phyloP scores from a whole-genome alignment of 2,888 invertebrate genomes.

The Callyntrura sp. region DNA sequence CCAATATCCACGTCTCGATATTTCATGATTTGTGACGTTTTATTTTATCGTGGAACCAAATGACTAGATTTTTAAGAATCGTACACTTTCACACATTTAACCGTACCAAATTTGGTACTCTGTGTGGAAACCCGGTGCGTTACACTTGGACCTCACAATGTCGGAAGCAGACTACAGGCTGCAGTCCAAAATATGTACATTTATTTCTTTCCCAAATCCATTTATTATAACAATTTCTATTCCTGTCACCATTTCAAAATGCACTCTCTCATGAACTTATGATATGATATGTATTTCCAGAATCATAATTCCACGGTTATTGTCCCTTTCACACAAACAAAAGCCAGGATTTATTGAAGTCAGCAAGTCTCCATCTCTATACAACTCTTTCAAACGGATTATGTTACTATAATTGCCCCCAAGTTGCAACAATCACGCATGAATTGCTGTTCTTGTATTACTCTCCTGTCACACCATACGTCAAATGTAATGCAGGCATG shows the following conservation, averaged over 20 bases:
- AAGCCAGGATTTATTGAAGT: neutral
- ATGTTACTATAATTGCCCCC: conserved; percentile 29
- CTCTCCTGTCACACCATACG: neutral
- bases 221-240: neutral
- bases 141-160: neutral
- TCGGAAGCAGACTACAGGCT: neutral
- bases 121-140: neutral
- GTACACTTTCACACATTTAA: conserved; percentile 26
- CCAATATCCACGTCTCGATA: conserved; percentile 59
- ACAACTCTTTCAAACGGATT: neutral
- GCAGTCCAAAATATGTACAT: neutral
- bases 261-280: neutral
- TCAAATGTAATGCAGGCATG: neutral
- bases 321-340: neutral
- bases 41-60: neutral
- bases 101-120: neutral
- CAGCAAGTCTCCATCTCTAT: neutral
- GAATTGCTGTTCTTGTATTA: neutral
- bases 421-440: conserved; percentile 37
- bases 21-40: conserved; percentile 55
- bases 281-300: neutral
- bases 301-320: neutral
- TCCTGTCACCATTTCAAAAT: neutral
- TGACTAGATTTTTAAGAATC: conserved; percentile 21
- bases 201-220: neutral